Evolutionary conservation across 2,113 vertebrate genomes (phyloP), one percentile per base, ranked within the genome.

Genomic region (Pandion haliaetus): DNA sequence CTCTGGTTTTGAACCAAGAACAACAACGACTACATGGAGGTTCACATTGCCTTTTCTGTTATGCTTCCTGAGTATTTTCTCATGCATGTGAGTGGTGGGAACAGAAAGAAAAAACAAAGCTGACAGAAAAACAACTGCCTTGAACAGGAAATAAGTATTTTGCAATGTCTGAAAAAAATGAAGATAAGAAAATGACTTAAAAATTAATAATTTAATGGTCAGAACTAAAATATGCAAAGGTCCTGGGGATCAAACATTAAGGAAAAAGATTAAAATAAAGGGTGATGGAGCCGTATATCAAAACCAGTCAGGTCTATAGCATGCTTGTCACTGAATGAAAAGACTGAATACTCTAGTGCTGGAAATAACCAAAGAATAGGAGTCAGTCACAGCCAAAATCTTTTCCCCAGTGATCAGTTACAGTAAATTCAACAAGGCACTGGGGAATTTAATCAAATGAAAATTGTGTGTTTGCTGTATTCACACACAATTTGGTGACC

Each of bases 1-100:
- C 70, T 96, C 97, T 94, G 66, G 55, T 95, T 95, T 81, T 88
- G 85, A 97, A 97, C 52, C 82, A 91, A 86, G 80, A 95, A 88
- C 54, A 90, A 74, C 83, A 83, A 50, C 10, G 52, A 82, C 81
- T 86, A 72, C 12, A 52, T 20, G 65, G 50, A 86, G 47, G 55
- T 59, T 92, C 71, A 87, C 52, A 29, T 1, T 78, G 90, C 45
- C 25, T 95, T 82, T 69, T 87, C 90, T 88, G 42, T 63, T 73
- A 49, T 10, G 36, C 20, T 93, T 88, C 24, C 49, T 57, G 29
- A 80, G 25, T 65, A 57, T 74, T 80, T 69, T 79, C 74, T 66
- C 83, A 74, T n/a, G 45, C 18, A 40, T 24, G 8, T 18, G 11
- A 70, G 38, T 65, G 42, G 25, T 70, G 19, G 47, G 40, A 44